Conservation (phyloP, 2,113 vertebrate species). For the Lamprologus ornatipinnis region DNA sequence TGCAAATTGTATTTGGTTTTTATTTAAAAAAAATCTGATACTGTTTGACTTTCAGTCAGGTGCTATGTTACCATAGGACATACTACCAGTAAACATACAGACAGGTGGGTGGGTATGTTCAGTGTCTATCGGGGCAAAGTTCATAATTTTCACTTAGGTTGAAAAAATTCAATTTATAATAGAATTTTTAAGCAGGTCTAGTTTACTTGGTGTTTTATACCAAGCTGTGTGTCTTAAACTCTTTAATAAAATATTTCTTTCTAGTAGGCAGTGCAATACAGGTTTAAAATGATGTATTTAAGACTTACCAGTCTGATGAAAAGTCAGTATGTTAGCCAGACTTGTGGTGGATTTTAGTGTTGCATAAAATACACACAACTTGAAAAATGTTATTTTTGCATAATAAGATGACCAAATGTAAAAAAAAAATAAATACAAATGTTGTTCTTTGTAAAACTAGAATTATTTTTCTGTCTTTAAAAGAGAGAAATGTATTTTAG, state of each 20-base stretch:
- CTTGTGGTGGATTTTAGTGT: background rate
- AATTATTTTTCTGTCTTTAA: background rate
- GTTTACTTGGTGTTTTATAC: background rate
- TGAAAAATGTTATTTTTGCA: background rate
- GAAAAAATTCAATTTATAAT: background rate
- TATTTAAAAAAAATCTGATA: background rate
- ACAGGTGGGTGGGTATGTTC: background rate
- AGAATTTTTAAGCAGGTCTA: background rate
- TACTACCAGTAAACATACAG: background rate
- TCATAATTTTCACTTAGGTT: background rate
- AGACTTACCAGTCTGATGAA: slow-evolving; percentile 17
- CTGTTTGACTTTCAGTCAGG: background rate
- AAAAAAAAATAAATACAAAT: rapidly evolving
- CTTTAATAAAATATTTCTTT: background rate
- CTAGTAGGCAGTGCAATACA: background rate
- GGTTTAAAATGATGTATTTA: background rate
- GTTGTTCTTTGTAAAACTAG: background rate
- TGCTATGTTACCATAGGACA: background rate
- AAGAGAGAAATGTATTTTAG: background rate
- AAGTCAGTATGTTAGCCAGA: slow-evolving; percentile 11
- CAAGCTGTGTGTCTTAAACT: background rate
- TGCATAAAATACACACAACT: background rate
- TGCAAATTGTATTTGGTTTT: background rate
- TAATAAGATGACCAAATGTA: background rate
- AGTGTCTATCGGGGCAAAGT: background rate